Conservation (phyloP, 2,113 vertebrate species). For the Hassar affinis region DNA sequence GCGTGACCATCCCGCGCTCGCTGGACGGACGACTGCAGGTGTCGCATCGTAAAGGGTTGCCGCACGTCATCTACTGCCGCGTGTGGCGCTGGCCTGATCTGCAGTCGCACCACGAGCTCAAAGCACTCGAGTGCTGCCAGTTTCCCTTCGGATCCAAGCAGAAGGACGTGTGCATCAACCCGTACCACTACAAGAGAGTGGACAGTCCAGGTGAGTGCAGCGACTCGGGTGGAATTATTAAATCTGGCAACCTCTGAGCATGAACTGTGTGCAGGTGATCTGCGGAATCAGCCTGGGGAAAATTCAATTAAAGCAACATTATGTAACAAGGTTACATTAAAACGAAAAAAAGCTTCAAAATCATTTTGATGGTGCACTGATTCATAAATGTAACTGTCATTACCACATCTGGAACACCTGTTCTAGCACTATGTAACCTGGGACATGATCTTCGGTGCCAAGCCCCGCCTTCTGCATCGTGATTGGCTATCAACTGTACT, state of each 20-base stretch:
- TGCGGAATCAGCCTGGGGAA: not conserved
- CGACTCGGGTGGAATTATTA: too few relatives aligned
- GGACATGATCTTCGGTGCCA: too few relatives aligned
- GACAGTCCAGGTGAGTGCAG: constrained; percentile 88
- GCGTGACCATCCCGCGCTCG: constrained; percentile 94
- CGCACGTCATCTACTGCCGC: constrained; percentile 92
- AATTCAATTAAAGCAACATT: not conserved
- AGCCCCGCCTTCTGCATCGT: too few relatives aligned
- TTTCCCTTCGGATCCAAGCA: constrained; percentile 96
- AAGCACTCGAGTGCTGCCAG: constrained; percentile 95
- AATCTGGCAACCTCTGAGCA: not conserved
- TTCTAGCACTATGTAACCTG: too few relatives aligned
- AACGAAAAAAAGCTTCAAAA: too few relatives aligned
- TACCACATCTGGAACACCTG: too few relatives aligned
- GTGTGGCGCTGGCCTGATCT: constrained; percentile 98
- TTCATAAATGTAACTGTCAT: too few relatives aligned
- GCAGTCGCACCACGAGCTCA: constrained; percentile 96
- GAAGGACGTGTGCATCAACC: constrained; percentile 98
- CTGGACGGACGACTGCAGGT: constrained; percentile 93
- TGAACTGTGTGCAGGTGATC: not conserved
- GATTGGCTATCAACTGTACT: too few relatives aligned
- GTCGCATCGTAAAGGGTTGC: constrained; percentile 92
- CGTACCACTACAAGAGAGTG: constrained; percentile 96
- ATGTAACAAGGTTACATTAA: too few relatives aligned
- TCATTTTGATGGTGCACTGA: too few relatives aligned